A percentile compares a stretch with the other conserved stretches of the same genome.
Evolutionary conservation across 2,888 invertebrate species (phyloP).

Genomic region (Orthosia incerta): DNA sequence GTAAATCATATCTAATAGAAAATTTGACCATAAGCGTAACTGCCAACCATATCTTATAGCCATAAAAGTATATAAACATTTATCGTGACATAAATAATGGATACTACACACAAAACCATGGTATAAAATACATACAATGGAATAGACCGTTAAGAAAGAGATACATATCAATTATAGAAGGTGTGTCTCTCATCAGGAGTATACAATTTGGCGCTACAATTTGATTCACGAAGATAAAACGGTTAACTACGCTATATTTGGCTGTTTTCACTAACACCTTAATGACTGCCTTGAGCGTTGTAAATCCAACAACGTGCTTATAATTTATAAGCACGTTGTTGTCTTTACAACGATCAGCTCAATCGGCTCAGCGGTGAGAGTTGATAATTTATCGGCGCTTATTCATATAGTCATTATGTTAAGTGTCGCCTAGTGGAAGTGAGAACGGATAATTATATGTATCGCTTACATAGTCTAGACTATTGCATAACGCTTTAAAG

Average conservation of each 20-base stretch:
- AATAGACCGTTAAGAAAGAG: background rate
- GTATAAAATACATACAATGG: background rate
- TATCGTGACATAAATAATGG: slow-evolving; percentile 34
- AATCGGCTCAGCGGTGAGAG: too few species aligned
- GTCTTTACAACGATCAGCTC: too few species aligned
- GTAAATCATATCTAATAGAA: slow-evolving; percentile 43
- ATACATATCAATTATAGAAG: background rate
- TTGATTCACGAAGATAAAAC: background rate
- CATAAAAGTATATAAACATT: slow-evolving; percentile 39
- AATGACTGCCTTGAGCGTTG: too few species aligned
- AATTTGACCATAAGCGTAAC: slow-evolving; percentile 35
- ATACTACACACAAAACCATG: background rate
- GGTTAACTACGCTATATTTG: background rate
- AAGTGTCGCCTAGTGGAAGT: too few species aligned
- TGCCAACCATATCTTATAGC: slow-evolving; percentile 15
- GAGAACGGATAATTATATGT: background rate
- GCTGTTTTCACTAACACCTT: too few species aligned
- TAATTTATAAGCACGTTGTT: too few species aligned
- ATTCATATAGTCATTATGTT: too few species aligned
- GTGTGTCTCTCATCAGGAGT: background rate
- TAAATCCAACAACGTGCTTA: too few species aligned
- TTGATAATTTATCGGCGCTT: too few species aligned
- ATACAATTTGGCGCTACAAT: background rate
- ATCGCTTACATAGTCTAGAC: slow-evolving; percentile 11
- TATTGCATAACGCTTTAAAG: slow-evolving; percentile 14